Evolutionary conservation across 92 coral and sea anemone genomes (phyloP), one percentile per base, ranked within the genome.

Genomic region (Palythoa caribaeorum): DNA sequence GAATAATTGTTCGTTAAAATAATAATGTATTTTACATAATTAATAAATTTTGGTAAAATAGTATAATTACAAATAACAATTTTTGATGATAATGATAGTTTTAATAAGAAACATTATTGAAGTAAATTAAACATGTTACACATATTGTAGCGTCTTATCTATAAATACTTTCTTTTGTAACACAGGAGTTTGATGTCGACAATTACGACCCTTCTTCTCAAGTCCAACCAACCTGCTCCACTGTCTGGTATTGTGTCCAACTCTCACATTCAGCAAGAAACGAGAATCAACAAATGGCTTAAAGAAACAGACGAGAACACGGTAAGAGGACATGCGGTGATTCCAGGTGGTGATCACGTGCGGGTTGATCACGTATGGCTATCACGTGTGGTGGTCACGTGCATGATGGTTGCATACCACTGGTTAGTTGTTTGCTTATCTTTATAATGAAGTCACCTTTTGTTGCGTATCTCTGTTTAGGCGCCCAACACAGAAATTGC

Each of bases 161-260:
- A 28, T 28, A 28, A 28, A 28, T 28, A 28, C 70, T 16, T 5
- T 63, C n/a, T 63, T 63, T 17, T 8, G 17, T 19, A 3, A 35
- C 36, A 5, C 28, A 81, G 86, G 40, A 81, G 86, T 66, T 68
- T 81, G 62, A 81, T 81, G 86, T 66, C 86, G 6, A 81, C 86
- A 37, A 81, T 81, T 12, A 81, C 86, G 15, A 81, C 86, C 20
- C 44, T 48, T 21, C 86, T 81, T 51, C 86, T 81, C 60, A 81
- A 81, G 60, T 81, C 86, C 28, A 81, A 52, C 75, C 86, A 66
- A 36, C 86, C 86, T 36, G 66, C 86, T 3, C 86, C 86, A 10
- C 74, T 81, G 62, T 81, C 86, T 2, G 86, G 86, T 14, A 81
- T 81, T 44, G 40, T 81, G 60, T 81, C 86, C 12, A 66, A 81